These are phyloP conservation scores for Platanista minor DNA, from an alignment of 2,113 vertebrate species.

Conservation along the genomic window DNA sequence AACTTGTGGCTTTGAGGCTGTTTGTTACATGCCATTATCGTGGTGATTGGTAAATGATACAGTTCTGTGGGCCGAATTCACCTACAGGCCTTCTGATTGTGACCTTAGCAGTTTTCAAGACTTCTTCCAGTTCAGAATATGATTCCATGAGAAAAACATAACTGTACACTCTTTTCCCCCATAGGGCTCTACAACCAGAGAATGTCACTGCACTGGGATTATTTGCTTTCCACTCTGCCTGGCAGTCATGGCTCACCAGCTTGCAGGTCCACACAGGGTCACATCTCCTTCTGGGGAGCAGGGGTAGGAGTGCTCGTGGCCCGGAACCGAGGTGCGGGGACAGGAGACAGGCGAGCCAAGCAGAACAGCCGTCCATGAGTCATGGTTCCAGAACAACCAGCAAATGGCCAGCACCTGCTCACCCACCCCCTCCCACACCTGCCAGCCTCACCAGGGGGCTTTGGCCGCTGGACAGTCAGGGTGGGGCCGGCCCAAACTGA, in stretches of 20 bases:
- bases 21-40: not conserved
- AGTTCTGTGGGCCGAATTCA: not conserved
- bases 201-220: not conserved
- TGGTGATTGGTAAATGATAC: not conserved
- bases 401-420: slow-evolving; percentile 59
- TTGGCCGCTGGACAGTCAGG: slow-evolving; percentile 25
- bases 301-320: not conserved
- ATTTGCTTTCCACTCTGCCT: not conserved
- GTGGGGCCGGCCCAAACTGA: not conserved
- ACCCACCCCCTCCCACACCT: not conserved
- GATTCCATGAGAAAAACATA: not conserved
- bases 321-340: not conserved
- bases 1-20: not conserved
- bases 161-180: rapidly evolving
- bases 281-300: not conserved
- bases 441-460: not conserved
- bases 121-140: not conserved
- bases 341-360: not conserved
- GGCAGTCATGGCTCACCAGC: not conserved
- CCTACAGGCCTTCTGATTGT: not conserved
- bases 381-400: not conserved
- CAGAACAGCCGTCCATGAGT: slow-evolving; percentile 54
- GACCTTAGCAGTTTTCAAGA: not conserved
- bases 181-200: not conserved
- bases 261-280: not conserved